Percentiles rank a stretch among this genome's conserved stretches.
Evolutionary conservation across 2,113 vertebrate species (phyloP).

Genomic region (Pithys albifrons): DNA sequence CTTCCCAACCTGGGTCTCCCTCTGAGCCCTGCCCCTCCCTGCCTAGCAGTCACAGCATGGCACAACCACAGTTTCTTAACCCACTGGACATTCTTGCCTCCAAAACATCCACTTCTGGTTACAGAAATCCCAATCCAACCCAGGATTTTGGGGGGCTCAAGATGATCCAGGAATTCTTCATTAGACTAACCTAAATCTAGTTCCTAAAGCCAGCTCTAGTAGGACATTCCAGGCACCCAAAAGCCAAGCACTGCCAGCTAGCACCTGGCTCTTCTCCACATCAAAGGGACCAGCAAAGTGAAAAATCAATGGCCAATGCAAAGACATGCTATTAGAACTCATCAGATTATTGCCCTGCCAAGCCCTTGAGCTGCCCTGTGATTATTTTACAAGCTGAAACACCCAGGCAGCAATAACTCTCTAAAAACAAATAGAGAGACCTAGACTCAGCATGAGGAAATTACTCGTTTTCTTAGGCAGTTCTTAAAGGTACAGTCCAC

Average conservation of each 20-base stretch:
- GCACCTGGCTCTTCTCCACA: neutral
- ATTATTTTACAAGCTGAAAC: neutral
- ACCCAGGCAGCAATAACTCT: neutral
- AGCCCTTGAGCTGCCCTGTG: neutral
- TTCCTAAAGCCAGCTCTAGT: neutral
- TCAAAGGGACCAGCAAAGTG: neutral
- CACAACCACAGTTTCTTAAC: neutral
- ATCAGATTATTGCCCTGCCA: neutral
- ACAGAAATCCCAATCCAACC: neutral
- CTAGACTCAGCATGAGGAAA: neutral
- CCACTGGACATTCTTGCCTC: neutral
- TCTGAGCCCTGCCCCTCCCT: neutral
- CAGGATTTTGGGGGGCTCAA: neutral
- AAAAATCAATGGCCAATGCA: neutral
- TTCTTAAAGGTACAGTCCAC: neutral
- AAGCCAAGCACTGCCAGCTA: neutral
- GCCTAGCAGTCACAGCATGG: neutral
- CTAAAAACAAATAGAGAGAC: neutral
- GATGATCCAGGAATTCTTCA: neutral
- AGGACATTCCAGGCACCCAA: neutral
- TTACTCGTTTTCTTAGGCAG: neutral
- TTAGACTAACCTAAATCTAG: neutral
- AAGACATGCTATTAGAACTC: neutral
- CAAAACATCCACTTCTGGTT: neutral
- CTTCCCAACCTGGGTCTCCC: neutral